phyloP scores from a whole-genome alignment of 2,888 invertebrate species.

The Leptogaster cylindrica region DNA sequence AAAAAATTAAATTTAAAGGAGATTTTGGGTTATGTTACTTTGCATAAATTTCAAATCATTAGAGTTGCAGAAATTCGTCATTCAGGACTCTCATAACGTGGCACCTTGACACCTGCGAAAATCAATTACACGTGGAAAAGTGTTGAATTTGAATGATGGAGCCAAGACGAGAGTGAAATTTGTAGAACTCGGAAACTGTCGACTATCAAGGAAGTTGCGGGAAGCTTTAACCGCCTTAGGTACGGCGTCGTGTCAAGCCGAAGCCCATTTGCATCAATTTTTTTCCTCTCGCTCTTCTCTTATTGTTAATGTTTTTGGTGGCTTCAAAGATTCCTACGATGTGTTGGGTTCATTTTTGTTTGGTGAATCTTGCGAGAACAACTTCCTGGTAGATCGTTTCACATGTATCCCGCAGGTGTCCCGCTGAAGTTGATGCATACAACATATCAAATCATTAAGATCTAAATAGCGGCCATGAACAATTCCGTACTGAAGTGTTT shows the following conservation, averaged over 20 bases:
- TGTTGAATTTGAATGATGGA: no score
- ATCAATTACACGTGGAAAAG: background rate
- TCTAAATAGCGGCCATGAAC: constrained; percentile 59
- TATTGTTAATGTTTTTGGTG: background rate
- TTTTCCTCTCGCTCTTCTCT: no score
- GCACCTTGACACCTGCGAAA: background rate
- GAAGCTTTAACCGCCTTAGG: background rate
- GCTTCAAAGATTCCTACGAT: background rate
- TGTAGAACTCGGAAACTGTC: background rate
- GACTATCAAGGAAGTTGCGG: background rate
- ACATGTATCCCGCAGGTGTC: constrained; percentile 34
- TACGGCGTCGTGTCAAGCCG: background rate
- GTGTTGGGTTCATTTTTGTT: background rate
- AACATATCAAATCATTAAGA: constrained; percentile 62
- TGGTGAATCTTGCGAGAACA: constrained; percentile 16
- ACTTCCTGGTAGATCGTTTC: constrained; percentile 29
- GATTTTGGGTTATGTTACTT: no score
- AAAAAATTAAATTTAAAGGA: no score
- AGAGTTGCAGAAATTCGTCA: no score
- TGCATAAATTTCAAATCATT: no score
- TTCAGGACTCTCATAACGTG: no score
- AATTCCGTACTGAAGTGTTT: constrained; percentile 11
- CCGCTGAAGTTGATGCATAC: constrained; percentile 46
- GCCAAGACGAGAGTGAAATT: background rate
- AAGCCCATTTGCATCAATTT: no score